phyloP scores from a whole-genome alignment of 2,113 vertebrate genomes.

The Mormyrus lacerda region DNA sequence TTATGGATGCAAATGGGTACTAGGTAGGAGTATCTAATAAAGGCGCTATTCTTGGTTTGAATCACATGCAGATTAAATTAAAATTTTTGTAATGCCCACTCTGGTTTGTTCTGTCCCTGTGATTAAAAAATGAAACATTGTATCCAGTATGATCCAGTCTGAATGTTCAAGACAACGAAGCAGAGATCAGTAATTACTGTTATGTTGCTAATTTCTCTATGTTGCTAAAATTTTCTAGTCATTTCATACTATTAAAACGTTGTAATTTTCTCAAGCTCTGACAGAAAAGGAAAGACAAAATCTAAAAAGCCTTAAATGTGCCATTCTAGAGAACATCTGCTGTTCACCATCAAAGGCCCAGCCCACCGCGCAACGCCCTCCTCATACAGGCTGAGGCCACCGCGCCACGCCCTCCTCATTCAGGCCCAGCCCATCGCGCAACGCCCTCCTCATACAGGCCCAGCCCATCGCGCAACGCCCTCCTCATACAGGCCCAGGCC shows the following conservation, averaged over 20 bases:
- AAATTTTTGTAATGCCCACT: not conserved
- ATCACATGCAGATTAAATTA: not conserved
- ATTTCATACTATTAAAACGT: not conserved
- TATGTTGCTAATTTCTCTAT: not conserved
- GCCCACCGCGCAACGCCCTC: not conserved
- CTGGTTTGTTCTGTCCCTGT: not conserved
- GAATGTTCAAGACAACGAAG: not conserved
- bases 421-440: not conserved
- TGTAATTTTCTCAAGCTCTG: not conserved
- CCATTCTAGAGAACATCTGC: not conserved
- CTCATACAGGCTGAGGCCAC: not conserved
- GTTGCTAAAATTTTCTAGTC: not conserved
- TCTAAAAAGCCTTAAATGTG: too few relatives aligned
- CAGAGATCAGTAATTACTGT: not conserved
- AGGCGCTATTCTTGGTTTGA: not conserved
- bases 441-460: not conserved
- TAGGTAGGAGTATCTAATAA: not conserved
- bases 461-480: not conserved
- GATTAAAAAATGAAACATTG: not conserved
- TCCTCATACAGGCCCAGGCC: not conserved
- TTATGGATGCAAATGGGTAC: not conserved
- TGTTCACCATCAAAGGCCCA: not conserved
- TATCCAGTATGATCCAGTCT: not conserved
- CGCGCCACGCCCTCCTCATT: not conserved
- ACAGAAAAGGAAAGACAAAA: not conserved